A percentile compares a stretch with the other conserved stretches of the same genome.
Evolutionary conservation across 2,797 vertebrate genomes (phyloP).

Genomic region (Acanthopagrus latus): DNA sequence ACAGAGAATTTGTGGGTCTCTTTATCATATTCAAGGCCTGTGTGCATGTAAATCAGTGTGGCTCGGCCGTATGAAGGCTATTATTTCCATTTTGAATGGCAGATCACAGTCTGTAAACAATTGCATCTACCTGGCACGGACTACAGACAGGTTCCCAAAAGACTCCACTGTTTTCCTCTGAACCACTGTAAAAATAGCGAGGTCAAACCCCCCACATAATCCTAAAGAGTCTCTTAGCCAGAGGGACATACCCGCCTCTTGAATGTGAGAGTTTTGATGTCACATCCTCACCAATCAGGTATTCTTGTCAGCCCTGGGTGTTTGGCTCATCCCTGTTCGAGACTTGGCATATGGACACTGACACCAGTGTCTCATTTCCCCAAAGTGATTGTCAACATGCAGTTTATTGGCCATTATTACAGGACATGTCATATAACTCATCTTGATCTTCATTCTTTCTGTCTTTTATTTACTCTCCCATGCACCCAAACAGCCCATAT

Average conservation of each 20-base stretch:
- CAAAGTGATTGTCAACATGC: conserved; percentile 29
- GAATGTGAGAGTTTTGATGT: conserved; percentile 32
- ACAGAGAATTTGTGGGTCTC: conserved; percentile 61
- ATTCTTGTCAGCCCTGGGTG: conserved; percentile 27
- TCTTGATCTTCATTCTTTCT: conserved; percentile 14
- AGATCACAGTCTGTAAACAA: conserved; percentile 64
- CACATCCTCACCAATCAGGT: conserved; percentile 13
- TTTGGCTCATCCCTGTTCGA: conserved; percentile 33
- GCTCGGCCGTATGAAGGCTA: conserved; percentile 50
- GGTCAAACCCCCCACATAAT: conserved; percentile 34
- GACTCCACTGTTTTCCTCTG: conserved; percentile 41
- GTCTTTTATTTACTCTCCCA: conserved; percentile 6
- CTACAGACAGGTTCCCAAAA: conserved; percentile 53
- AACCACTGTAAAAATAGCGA: conserved; percentile 59
- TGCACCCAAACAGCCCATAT: not conserved
- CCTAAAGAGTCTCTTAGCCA: conserved; percentile 19
- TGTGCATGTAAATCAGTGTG: conserved; percentile 63
- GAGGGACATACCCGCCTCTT: conserved; percentile 27
- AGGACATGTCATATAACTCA: not conserved
- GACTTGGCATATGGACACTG: conserved; percentile 21
- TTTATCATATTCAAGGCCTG: conserved; percentile 60
- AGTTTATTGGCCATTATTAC: conserved; percentile 34
- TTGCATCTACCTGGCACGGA: conserved; percentile 58
- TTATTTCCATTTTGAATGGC: conserved; percentile 68
- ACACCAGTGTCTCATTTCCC: conserved; percentile 23